These are phyloP conservation scores for Netelia inedita DNA, from an alignment of 2,888 invertebrate genomes.

Conservation along the genomic window DNA sequence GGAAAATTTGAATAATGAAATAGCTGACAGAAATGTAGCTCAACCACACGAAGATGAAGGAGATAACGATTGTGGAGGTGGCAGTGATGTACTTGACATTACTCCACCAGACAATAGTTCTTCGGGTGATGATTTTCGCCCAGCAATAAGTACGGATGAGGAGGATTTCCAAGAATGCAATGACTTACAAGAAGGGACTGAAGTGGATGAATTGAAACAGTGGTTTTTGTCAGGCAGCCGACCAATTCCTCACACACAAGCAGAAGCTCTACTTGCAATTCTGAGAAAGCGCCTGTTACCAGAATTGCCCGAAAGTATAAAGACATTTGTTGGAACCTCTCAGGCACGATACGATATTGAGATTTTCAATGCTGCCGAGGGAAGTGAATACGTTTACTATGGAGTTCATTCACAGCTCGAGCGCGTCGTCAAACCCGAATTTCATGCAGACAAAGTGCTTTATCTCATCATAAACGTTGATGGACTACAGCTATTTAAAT, in stretches of 20 bases:
- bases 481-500: no score
- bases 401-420: conserved; percentile 51
- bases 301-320: conserved; percentile 62
- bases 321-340: conserved; percentile 53
- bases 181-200: conserved; percentile 11
- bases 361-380: conserved; percentile 9
- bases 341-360: conserved; percentile 11
- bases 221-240: conserved; percentile 7
- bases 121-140: conserved; percentile 7
- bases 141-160: conserved; percentile 24
- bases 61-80: conserved; percentile 13
- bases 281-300: conserved; percentile 47
- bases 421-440: conserved; percentile 53
- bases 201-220: conserved; percentile 5
- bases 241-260: conserved; percentile 18
- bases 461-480: conserved; percentile 62
- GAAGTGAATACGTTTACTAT: conserved; percentile 61
- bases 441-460: conserved; percentile 54
- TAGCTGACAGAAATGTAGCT: conserved; percentile 4
- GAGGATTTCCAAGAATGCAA: conserved; percentile 14
- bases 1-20: conserved; percentile 8
- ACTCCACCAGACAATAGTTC: conserved; percentile 16
- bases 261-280: conserved; percentile 17
- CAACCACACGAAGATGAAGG: conserved; percentile 5
- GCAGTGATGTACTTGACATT: conserved; percentile 20